Evolutionary conservation across 2,797 vertebrate genomes (phyloP).

Genomic region (Eospalax fontanierii): DNA sequence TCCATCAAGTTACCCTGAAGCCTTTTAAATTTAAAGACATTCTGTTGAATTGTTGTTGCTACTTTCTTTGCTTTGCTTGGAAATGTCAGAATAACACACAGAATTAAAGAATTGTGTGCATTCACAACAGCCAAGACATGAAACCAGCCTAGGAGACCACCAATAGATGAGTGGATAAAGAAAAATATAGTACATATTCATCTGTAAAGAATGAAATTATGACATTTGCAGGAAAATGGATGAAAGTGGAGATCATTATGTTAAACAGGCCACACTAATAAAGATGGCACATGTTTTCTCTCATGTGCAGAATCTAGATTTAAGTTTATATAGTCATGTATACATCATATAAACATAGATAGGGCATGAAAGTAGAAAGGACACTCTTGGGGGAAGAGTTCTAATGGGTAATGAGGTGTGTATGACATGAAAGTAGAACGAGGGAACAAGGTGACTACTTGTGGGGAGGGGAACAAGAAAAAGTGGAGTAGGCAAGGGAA

Average conservation of each 20-base stretch:
- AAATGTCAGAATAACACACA: not conserved
- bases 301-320: not conserved
- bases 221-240: no score
- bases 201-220: not conserved
- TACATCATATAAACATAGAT: not conserved
- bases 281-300: not conserved
- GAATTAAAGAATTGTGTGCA: not conserved
- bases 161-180: not conserved
- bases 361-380: not conserved
- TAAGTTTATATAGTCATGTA: not conserved
- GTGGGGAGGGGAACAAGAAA: no score
- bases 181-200: not conserved
- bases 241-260: no score
- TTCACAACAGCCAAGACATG: not conserved
- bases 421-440: not conserved
- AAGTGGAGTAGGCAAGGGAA: not conserved
- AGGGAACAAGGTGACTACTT: not conserved
- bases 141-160: not conserved
- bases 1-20: not conserved
- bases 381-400: no score
- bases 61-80: conserved; percentile 8
- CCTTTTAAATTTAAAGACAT: not conserved
- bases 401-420: not conserved
- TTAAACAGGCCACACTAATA: not conserved
- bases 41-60: not conserved